phyloP scores from a whole-genome alignment of 2,113 vertebrate genomes.

The Salvelinus alpinus region DNA sequence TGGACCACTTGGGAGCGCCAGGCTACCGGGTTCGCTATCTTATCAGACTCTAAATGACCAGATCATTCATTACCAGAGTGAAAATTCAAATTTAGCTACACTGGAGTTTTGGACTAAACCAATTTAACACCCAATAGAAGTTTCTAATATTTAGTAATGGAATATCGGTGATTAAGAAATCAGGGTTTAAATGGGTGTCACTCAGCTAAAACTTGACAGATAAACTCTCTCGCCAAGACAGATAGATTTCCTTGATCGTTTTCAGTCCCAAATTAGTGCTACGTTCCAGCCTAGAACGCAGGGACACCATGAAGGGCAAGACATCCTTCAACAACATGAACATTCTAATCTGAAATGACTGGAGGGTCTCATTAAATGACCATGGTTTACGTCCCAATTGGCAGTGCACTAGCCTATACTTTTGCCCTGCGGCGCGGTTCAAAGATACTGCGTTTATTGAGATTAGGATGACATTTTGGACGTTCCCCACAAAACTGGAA shows the following conservation, averaged over 20 bases:
- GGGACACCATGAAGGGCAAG: neutral
- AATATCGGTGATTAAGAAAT: neutral
- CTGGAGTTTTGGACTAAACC: neutral
- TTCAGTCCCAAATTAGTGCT: neutral
- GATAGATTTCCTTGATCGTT: neutral
- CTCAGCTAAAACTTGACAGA: neutral
- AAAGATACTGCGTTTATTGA: too few species aligned
- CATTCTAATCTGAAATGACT: neutral
- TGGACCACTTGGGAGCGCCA: too few species aligned
- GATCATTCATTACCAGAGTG: too few species aligned
- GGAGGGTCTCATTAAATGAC: too few species aligned
- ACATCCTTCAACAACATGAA: neutral
- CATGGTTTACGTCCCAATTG: too few species aligned
- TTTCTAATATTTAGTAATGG: neutral
- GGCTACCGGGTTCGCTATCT: too few species aligned
- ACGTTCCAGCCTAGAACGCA: too few species aligned
- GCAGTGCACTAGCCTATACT: too few species aligned
- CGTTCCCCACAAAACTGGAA: too few species aligned
- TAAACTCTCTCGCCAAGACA: neutral
- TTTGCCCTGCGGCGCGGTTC: too few species aligned
- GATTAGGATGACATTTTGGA: too few species aligned
- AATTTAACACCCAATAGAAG: neutral
- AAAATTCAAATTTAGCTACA: neutral
- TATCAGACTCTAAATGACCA: too few species aligned
- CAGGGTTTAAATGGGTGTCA: neutral